Evolutionary conservation across 2,888 invertebrate genomes (phyloP).

Genomic region (Papilio demoleus): DNA sequence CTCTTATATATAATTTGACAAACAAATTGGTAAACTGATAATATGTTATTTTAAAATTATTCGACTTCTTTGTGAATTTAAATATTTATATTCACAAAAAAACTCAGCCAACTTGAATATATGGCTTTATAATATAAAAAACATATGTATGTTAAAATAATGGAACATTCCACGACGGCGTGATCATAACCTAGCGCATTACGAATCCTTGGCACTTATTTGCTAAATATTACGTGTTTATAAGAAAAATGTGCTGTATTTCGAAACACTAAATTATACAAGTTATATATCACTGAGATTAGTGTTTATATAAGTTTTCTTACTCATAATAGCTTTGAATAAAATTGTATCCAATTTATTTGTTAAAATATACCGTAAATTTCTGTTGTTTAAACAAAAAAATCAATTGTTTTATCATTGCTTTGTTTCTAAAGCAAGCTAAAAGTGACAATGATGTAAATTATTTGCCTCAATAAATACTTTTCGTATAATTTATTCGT

Average conservation of each 20-base stretch:
- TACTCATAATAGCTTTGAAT: too few relatives aligned
- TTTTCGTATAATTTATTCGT: too few relatives aligned
- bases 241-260: background rate
- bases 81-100: background rate
- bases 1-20: background rate
- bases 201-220: conserved; percentile 8
- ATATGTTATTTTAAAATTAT: background rate
- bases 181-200: conserved; percentile 8
- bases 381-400: too few relatives aligned
- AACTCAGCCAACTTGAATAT: background rate
- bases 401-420: too few relatives aligned
- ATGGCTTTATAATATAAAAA: background rate
- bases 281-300: too few relatives aligned
- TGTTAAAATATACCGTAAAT: too few relatives aligned
- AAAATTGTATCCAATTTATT: too few relatives aligned
- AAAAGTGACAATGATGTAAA: too few relatives aligned
- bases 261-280: background rate
- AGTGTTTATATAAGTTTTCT: too few relatives aligned
- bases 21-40: background rate
- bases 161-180: background rate
- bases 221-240: conserved; percentile 14
- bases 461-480: too few relatives aligned
- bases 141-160: background rate
- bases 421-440: too few relatives aligned
- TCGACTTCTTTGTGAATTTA: background rate